Evolutionary conservation across 2,797 vertebrate genomes (phyloP).

Genomic region (Potorous gilbertii): DNA sequence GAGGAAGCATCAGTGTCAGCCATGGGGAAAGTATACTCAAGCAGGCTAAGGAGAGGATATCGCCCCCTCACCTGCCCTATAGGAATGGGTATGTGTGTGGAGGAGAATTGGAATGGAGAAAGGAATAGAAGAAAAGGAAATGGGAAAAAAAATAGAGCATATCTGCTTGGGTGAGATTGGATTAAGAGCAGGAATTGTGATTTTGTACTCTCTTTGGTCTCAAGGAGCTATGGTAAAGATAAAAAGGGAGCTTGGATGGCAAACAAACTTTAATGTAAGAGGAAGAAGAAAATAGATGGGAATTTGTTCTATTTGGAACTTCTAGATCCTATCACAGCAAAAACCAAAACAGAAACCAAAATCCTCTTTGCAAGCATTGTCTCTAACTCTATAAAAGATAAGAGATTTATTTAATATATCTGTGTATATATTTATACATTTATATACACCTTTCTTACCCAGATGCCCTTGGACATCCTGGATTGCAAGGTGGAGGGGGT

Average conservation of each 20-base stretch:
- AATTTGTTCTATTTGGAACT: slow-evolving; percentile 33
- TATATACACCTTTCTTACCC: slow-evolving; percentile 70
- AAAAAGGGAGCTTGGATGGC: not conserved
- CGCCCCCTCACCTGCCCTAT: not conserved
- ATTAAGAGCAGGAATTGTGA: not conserved
- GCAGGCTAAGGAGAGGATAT: not conserved
- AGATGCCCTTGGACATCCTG: slow-evolving; percentile 35
- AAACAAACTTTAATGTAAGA: slow-evolving; percentile 57
- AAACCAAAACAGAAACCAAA: slow-evolving; percentile 44
- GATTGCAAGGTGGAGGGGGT: not conserved
- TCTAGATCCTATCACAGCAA: slow-evolving; percentile 51
- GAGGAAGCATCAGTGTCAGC: not conserved
- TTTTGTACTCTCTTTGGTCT: slow-evolving; percentile 64
- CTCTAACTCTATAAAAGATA: slow-evolving; percentile 68
- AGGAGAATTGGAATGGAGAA: not conserved
- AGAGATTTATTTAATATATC: slow-evolving; percentile 73
- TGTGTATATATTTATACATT: slow-evolving; percentile 55
- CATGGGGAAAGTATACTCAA: not conserved
- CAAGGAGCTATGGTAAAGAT: slow-evolving; percentile 30
- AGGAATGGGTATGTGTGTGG: not conserved
- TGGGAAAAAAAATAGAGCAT: not conserved
- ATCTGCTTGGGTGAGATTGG: not conserved
- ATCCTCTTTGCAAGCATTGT: slow-evolving; percentile 44
- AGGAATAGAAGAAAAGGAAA: slow-evolving; percentile 1
- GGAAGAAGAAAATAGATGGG: slow-evolving; percentile 65